Evolutionary conservation across 2,113 vertebrate genomes (phyloP).

Genomic region (Podarcis raffonei): DNA sequence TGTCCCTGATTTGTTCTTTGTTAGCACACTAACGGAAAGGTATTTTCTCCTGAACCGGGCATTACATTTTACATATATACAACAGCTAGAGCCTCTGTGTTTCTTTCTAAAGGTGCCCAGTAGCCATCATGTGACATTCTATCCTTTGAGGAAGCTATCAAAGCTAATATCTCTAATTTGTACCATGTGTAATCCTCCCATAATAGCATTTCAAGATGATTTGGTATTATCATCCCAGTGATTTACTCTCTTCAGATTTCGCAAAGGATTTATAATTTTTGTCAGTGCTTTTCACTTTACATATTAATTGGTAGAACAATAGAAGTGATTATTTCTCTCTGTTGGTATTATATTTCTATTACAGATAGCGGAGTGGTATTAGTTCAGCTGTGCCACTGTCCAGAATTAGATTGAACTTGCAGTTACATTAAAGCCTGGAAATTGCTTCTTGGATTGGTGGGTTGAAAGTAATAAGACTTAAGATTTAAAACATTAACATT

Average conservation of each 20-base stretch:
- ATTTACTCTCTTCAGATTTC: slow-evolving; percentile 45
- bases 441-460: slow-evolving; percentile 50
- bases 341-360: slow-evolving; percentile 39
- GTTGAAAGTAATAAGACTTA: slow-evolving; percentile 56
- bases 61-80: slow-evolving; percentile 45
- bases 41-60: slow-evolving; percentile 31
- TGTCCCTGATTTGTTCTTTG: not conserved
- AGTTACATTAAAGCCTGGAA: slow-evolving; percentile 58
- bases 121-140: slow-evolving; percentile 52
- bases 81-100: slow-evolving; percentile 37
- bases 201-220: slow-evolving; percentile 60
- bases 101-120: slow-evolving; percentile 2
- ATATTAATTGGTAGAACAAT: slow-evolving; percentile 57
- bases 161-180: slow-evolving; percentile 59
- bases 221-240: slow-evolving; percentile 40
- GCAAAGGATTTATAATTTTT: slow-evolving; percentile 54
- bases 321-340: slow-evolving; percentile 54
- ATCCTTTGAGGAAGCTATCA: slow-evolving; percentile 65
- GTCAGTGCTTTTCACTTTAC: slow-evolving; percentile 48
- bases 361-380: slow-evolving; percentile 53
- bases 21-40: slow-evolving; percentile 23
- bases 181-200: slow-evolving; percentile 58
- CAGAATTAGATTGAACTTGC: slow-evolving; percentile 50
- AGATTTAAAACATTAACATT: slow-evolving; percentile 41
- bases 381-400: slow-evolving; percentile 52